Conservation (phyloP, 1,140 invertebrate species). For the Ruditapes philippinarum region DNA sequence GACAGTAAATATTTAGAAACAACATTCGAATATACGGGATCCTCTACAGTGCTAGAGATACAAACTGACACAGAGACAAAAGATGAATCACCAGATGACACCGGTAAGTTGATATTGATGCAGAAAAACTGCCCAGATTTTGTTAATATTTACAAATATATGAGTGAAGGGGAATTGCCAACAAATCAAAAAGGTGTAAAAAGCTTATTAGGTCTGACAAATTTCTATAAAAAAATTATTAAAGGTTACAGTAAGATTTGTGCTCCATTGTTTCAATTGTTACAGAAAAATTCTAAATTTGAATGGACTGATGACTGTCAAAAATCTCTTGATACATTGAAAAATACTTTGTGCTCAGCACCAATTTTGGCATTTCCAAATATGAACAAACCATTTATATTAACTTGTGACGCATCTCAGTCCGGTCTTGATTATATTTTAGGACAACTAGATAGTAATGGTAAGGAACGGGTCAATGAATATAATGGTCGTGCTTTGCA, state of each 20-base stretch:
- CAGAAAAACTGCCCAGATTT: slow-evolving; percentile 35
- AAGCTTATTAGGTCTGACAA: too few species aligned
- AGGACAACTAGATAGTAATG: slow-evolving; percentile 13
- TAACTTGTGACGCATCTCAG: slow-evolving; percentile 64
- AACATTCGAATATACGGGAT: too few species aligned
- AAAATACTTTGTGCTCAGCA: slow-evolving; percentile 22
- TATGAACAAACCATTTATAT: slow-evolving; percentile 54
- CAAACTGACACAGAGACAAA: too few species aligned
- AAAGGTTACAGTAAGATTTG: slow-evolving; percentile 76
- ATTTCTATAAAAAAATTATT: too few species aligned
- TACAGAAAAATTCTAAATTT: slow-evolving; percentile 81
- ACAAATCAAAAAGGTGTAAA: slow-evolving; percentile 28
- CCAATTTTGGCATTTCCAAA: slow-evolving; percentile 61
- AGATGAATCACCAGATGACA: too few species aligned
- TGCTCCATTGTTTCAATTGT: slow-evolving; percentile 82
- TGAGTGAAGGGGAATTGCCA: slow-evolving; percentile 24
- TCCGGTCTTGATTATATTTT: slow-evolving; percentile 18
- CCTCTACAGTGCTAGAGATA: too few species aligned
- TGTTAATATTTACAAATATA: slow-evolving; percentile 40
- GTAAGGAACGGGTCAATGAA: neutral
- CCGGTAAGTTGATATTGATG: too few species aligned
- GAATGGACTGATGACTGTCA: slow-evolving; percentile 54
- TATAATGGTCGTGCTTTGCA: slow-evolving; percentile 24
- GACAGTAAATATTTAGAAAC: too few species aligned
- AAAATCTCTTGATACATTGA: slow-evolving; percentile 58